phyloP scores from a whole-genome alignment of 1,140 invertebrate genomes.

The Diorhabda elongata region DNA sequence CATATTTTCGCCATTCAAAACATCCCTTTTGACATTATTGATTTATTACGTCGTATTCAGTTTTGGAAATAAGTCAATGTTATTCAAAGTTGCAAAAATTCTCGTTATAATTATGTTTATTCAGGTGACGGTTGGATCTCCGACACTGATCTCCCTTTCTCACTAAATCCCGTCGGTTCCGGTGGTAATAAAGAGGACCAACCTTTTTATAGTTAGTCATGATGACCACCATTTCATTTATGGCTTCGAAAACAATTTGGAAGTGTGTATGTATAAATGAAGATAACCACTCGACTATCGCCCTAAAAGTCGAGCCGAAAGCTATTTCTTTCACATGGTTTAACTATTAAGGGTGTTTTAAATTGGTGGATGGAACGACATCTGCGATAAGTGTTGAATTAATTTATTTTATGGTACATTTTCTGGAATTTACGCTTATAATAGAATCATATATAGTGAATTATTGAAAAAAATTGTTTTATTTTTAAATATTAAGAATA shows the following conservation, averaged over 20 bases:
- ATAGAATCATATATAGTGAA: too few species aligned
- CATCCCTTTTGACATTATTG: too few species aligned
- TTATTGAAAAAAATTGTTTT: too few species aligned
- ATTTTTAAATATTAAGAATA: too few species aligned
- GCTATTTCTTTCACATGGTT: not conserved
- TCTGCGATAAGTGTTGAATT: too few species aligned
- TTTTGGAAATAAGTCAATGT: too few species aligned
- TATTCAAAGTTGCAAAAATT: too few species aligned
- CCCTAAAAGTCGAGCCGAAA: not conserved
- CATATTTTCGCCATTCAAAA: too few species aligned
- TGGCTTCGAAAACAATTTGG: constrained; percentile 15
- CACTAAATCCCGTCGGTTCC: not conserved
- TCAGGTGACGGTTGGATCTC: not conserved
- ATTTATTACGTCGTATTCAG: too few species aligned
- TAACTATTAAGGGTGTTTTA: not conserved
- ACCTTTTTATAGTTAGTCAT: constrained; percentile 17
- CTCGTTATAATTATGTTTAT: not conserved
- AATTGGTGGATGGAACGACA: not conserved
- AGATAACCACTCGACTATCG: constrained; percentile 3
- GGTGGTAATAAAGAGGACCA: constrained; percentile 15
- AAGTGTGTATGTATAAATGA: constrained; percentile 12
- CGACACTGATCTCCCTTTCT: not conserved
- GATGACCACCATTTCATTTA: constrained; percentile 19
- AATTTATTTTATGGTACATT: too few species aligned
- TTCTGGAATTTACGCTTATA: too few species aligned